These are phyloP conservation scores for Heteromyza rotundicornis DNA, from an alignment of 2,888 invertebrate species.

Conservation along the genomic window DNA sequence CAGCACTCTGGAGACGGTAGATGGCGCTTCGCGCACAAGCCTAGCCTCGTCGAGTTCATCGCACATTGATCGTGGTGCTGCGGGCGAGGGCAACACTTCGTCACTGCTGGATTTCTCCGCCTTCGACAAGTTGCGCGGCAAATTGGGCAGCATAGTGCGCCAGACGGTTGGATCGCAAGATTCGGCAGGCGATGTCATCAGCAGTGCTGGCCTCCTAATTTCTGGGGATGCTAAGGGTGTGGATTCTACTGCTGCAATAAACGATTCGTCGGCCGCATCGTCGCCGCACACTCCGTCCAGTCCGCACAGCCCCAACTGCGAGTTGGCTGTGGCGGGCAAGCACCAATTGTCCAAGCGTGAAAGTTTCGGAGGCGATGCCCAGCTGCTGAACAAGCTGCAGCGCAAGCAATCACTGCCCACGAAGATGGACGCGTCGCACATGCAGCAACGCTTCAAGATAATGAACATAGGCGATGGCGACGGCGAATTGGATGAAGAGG, in stretches of 20 bases:
- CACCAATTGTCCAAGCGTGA: conserved; percentile 70
- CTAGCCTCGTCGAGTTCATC: conserved; percentile 57
- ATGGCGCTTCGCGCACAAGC: conserved; percentile 62
- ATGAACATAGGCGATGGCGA: conserved; percentile 46
- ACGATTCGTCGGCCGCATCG: conserved; percentile 16
- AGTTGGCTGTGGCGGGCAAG: conserved; percentile 57
- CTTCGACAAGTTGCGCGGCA: conserved; percentile 67
- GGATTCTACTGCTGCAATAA: conserved; percentile 23
- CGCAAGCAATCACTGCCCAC: conserved; percentile 58
- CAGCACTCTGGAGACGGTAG: conserved; percentile 59
- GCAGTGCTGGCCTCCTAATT: conserved; percentile 67
- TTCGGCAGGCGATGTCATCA: conserved; percentile 52
- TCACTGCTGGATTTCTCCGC: conserved; percentile 63
- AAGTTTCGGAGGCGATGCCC: conserved; percentile 81
- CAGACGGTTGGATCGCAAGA: conserved; percentile 61
- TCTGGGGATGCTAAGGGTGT: conserved; percentile 55
- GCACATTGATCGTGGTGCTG: conserved; percentile 33
- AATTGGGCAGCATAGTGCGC: conserved; percentile 72
- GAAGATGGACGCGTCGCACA: conserved; percentile 31
- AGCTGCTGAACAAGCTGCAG: conserved; percentile 75
- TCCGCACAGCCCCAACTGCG: conserved; percentile 68
- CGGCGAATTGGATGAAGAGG: conserved; percentile 5
- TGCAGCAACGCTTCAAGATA: conserved; percentile 49
- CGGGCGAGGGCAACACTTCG: conserved; percentile 32
- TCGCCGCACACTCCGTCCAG: conserved; percentile 66